Percentiles rank a stretch among this genome's conserved stretches.
Conservation (phyloP, 2,888 invertebrate genomes). For the Archaeoteleia sp. region DNA sequence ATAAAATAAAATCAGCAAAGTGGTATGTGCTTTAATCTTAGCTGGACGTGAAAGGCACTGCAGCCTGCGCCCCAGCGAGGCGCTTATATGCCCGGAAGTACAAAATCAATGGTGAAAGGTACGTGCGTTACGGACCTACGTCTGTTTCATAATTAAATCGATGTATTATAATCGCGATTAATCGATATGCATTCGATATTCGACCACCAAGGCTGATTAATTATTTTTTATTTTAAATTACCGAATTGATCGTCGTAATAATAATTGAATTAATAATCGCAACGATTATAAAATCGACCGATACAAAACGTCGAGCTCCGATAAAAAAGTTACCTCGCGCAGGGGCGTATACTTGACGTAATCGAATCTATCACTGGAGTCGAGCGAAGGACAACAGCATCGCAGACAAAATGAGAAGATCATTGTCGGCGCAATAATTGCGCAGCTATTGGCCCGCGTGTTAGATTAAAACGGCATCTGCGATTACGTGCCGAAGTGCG, state of each 20-base stretch:
- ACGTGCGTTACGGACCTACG: conserved; percentile 34
- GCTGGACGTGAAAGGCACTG: conserved; percentile 19
- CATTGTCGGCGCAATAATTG: conserved; percentile 17
- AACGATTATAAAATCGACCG: too few species aligned
- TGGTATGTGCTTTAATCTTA: conserved; percentile 1
- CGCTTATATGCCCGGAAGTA: conserved; percentile 33
- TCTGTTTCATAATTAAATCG: conserved; percentile 39
- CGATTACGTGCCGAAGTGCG: conserved; percentile 28
- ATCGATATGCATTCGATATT: too few species aligned
- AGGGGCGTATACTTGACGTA: conserved; percentile 66
- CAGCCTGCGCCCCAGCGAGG: conserved; percentile 23
- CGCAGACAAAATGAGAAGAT: conserved; percentile 54
- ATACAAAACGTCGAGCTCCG: too few species aligned
- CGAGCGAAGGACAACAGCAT: conserved; percentile 41
- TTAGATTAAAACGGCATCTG: conserved; percentile 7
- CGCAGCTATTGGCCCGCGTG: not conserved
- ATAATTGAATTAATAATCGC: too few species aligned
- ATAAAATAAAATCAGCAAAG: conserved; percentile 13
- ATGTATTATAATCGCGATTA: too few species aligned
- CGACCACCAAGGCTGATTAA: too few species aligned
- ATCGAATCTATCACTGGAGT: conserved; percentile 61
- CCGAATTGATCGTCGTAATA: too few species aligned
- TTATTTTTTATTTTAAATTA: too few species aligned
- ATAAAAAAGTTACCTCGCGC: conserved; percentile 61
- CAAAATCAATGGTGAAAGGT: conserved; percentile 47